phyloP scores from a whole-genome alignment of 2,113 vertebrate species.

The Meles meles region DNA sequence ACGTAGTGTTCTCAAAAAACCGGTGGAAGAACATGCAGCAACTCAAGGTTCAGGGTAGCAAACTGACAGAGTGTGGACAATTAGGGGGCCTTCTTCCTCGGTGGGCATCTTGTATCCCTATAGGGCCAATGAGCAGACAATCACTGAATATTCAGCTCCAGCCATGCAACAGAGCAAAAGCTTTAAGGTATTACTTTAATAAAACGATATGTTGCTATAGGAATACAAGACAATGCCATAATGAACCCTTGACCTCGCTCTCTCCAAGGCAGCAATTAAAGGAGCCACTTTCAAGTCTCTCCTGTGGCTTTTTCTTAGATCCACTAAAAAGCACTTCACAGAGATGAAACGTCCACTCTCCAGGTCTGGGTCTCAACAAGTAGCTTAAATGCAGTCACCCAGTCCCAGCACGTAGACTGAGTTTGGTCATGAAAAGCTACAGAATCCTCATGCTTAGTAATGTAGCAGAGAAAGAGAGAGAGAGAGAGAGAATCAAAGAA shows the following conservation, averaged over 20 bases:
- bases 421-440: constrained; percentile 44
- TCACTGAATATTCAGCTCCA: not conserved
- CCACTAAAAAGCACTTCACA: constrained; percentile 43
- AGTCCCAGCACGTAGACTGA: constrained; percentile 38
- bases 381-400: constrained; percentile 41
- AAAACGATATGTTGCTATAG: not conserved
- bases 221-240: constrained; percentile 34
- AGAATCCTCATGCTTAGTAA: constrained; percentile 44
- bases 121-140: not conserved
- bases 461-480: constrained; percentile 12
- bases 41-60: not conserved
- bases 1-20: not conserved
- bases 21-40: not conserved
- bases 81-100: not conserved
- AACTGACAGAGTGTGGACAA: not conserved
- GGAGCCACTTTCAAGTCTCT: constrained; percentile 11
- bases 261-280: constrained; percentile 11
- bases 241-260: constrained; percentile 10
- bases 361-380: constrained; percentile 46
- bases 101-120: constrained; percentile 45
- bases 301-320: constrained; percentile 48
- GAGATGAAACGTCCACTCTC: constrained; percentile 7
- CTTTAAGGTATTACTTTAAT: not conserved
- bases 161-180: not conserved
- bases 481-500: constrained; percentile 33